phyloP scores from a whole-genome alignment of 1,140 invertebrate species.

The Alviniconcha marisindica region DNA sequence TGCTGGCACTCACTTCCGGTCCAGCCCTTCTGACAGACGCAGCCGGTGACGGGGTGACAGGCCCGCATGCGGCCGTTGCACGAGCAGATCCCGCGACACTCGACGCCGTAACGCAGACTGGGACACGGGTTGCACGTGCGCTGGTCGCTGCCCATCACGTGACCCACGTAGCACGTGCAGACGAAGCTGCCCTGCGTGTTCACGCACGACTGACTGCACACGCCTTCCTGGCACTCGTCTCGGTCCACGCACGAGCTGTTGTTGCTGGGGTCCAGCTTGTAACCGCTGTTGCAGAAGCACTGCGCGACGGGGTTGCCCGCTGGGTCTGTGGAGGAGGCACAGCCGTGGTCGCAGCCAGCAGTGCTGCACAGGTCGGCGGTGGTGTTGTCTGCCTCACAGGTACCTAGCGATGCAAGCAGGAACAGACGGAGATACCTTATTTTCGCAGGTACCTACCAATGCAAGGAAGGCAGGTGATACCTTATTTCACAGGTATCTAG shows the following conservation, averaged over 20 bases:
- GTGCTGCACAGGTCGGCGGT: neutral
- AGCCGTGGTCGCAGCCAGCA: neutral
- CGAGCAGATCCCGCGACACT: constrained; percentile 47
- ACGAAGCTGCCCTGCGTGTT: constrained; percentile 54
- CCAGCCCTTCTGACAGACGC: constrained; percentile 45
- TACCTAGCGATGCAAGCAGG: too few species aligned
- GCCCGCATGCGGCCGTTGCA: too few species aligned
- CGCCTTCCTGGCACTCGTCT: constrained; percentile 67
- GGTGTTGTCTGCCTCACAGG: neutral
- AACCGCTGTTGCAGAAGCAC: neutral
- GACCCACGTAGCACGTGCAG: constrained; percentile 54
- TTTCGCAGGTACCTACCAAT: neutral
- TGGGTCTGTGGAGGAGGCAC: neutral
- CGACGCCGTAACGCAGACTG: constrained; percentile 41
- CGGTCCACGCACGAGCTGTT: constrained; percentile 42
- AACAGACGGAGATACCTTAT: too few species aligned
- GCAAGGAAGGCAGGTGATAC: neutral
- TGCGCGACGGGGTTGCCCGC: neutral
- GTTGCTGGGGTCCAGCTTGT: neutral
- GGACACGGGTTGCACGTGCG: constrained; percentile 38
- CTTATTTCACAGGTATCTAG: neutral
- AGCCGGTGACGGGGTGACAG: constrained; percentile 48
- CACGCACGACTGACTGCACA: constrained; percentile 65
- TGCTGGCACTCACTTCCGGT: constrained; percentile 6
- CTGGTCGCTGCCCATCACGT: too few species aligned